Evolutionary conservation across 2,113 vertebrate genomes (phyloP).

Genomic region (Nasalis larvatus): DNA sequence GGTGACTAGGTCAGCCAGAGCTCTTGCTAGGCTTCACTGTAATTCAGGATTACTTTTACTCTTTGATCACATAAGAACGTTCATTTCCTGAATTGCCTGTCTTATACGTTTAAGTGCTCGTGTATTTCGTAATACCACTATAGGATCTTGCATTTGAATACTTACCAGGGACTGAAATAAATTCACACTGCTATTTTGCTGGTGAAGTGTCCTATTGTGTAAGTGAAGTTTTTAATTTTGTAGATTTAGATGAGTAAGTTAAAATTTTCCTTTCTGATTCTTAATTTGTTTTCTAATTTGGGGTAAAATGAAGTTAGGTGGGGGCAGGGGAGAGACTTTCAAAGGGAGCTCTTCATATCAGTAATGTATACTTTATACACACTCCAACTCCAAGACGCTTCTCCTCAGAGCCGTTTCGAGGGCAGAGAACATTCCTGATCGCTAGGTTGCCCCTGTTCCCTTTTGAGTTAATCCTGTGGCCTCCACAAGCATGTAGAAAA

Average conservation of each 20-base stretch:
- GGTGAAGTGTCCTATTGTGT: background rate
- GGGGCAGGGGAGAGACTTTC: background rate
- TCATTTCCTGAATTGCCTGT: background rate
- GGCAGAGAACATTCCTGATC: background rate
- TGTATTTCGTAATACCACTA: background rate
- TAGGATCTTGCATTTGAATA: background rate
- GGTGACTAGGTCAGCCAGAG: background rate
- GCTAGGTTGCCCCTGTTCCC: background rate
- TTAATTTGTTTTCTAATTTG: constrained; percentile 9
- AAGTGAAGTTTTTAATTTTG: background rate
- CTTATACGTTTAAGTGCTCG: background rate
- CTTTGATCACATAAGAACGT: background rate
- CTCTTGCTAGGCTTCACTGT: background rate
- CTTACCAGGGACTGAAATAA: constrained; percentile 7
- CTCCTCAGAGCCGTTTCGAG: background rate
- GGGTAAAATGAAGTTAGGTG: background rate
- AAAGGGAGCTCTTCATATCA: background rate
- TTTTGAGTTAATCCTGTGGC: background rate
- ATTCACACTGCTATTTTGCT: background rate
- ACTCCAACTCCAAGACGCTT: background rate
- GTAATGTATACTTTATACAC: background rate
- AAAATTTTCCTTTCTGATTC: constrained; percentile 16
- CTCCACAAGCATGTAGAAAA: constrained; percentile 38
- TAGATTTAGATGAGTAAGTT: background rate
- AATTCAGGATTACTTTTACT: background rate